Percentiles rank a stretch among this genome's conserved stretches.
These are phyloP conservation scores for Scaptomyza tumidula DNA, from an alignment of 2,888 invertebrate species.

Conservation along the genomic window DNA sequence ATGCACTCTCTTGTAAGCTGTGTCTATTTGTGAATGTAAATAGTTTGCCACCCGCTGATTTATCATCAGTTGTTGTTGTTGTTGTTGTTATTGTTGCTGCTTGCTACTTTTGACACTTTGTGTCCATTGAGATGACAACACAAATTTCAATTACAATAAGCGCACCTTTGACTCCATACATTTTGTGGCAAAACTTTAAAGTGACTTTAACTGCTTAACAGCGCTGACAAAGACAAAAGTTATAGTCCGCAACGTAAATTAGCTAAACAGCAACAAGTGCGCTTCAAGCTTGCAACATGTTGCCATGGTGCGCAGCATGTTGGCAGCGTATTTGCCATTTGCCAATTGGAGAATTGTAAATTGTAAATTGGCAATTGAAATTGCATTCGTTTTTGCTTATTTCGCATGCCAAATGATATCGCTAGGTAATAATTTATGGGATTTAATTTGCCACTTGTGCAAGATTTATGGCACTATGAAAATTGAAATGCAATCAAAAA, in stretches of 20 bases:
- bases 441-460: conserved; percentile 78
- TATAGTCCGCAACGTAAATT: conserved; percentile 52
- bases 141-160: conserved; percentile 53
- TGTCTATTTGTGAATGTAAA: not conserved
- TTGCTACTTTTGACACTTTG: conserved; percentile 34
- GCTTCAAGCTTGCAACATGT: conserved; percentile 51
- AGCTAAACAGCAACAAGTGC: conserved; percentile 54
- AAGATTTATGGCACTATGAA: conserved; percentile 71
- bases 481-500: conserved; percentile 81
- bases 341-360: conserved; percentile 32
- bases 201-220: conserved; percentile 24
- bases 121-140: conserved; percentile 57
- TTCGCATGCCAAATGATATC: conserved; percentile 44
- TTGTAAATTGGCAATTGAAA: conserved; percentile 34
- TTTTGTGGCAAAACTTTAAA: conserved; percentile 15
- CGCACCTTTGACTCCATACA: conserved; percentile 67
- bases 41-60: conserved; percentile 38
- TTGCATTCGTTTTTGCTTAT: conserved; percentile 27
- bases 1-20: not conserved
- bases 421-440: conserved; percentile 73
- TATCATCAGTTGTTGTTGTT: conserved; percentile 10
- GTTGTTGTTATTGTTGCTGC: conserved; percentile 11
- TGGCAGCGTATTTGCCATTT: conserved; percentile 24
- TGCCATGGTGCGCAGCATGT: conserved; percentile 48
- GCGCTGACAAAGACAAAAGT: not conserved